Conservation (phyloP, 1,140 invertebrate genomes). For the Camponotus vicinus region DNA sequence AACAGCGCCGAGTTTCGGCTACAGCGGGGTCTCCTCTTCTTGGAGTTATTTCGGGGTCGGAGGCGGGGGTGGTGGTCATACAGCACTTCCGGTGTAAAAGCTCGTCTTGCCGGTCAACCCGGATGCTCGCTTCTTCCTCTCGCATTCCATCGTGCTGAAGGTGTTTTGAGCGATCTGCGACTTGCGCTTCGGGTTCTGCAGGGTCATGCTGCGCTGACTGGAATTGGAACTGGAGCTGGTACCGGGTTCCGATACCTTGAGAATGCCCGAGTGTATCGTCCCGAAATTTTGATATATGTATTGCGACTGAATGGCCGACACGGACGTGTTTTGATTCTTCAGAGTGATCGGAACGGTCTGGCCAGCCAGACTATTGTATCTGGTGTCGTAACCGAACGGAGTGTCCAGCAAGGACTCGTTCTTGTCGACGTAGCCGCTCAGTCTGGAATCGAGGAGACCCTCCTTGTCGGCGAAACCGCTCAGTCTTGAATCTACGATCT, state of each 20-base stretch:
- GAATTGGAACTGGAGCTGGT: slow-evolving; percentile 84
- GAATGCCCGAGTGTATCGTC: slow-evolving; percentile 84
- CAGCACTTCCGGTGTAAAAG: slow-evolving; percentile 84
- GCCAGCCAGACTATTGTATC: slow-evolving; percentile 82
- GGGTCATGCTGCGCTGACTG: slow-evolving; percentile 84
- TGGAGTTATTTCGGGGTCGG: slow-evolving; percentile 83
- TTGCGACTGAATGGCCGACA: slow-evolving; percentile 82
- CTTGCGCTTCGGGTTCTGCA: slow-evolving; percentile 84
- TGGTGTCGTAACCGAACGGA: slow-evolving; percentile 80
- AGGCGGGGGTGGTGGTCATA: slow-evolving; percentile 85
- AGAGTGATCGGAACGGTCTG: slow-evolving; percentile 85
- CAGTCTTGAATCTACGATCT: slow-evolving; percentile 70
- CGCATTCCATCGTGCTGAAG: slow-evolving; percentile 85
- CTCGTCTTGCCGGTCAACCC: slow-evolving; percentile 78
- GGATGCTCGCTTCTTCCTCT: slow-evolving; percentile 79
- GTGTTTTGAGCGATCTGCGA: slow-evolving; percentile 85
- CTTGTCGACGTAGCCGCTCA: slow-evolving; percentile 73
- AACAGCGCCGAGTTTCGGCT: slow-evolving; percentile 26
- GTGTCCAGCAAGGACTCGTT: slow-evolving; percentile 82
- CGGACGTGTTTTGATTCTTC: slow-evolving; percentile 84
- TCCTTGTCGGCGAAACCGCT: slow-evolving; percentile 79
- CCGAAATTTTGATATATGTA: slow-evolving; percentile 85
- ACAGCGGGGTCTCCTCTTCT: slow-evolving; percentile 81
- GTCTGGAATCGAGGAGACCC: slow-evolving; percentile 71
- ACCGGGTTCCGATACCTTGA: slow-evolving; percentile 83